Conservation (phyloP, 2,888 invertebrate genomes). For the Polyommatus iphigenia region DNA sequence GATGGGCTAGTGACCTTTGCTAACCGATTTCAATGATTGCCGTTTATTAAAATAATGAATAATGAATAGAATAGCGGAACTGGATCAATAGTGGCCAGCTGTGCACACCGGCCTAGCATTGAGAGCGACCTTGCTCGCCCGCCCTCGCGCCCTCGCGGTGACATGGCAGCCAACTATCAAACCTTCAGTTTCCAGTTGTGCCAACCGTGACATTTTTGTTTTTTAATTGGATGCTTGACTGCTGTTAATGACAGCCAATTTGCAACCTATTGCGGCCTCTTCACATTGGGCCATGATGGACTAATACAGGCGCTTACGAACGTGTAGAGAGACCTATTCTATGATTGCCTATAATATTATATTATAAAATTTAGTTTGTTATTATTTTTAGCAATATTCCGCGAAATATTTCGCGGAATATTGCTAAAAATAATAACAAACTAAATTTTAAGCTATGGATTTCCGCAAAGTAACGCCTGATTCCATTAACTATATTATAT, state of each 20-base stretch:
- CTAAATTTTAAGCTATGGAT: too few species aligned
- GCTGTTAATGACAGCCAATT: background rate
- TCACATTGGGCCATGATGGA: background rate
- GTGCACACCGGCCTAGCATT: slow-evolving; percentile 56
- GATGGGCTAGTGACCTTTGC: slow-evolving; percentile 16
- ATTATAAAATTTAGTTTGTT: too few species aligned
- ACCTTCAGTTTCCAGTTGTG: slow-evolving; percentile 4
- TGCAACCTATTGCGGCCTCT: background rate
- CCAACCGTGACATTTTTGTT: slow-evolving; percentile 20
- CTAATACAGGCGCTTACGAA: background rate
- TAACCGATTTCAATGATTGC: slow-evolving; percentile 5
- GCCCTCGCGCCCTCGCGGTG: slow-evolving; percentile 39
- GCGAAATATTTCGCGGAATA: too few species aligned
- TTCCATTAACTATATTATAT: too few species aligned
- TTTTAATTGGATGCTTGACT: slow-evolving; percentile 2
- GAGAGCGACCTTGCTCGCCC: slow-evolving; percentile 65
- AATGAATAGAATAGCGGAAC: slow-evolving; percentile 19
- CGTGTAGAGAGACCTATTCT: background rate
- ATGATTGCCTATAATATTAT: background rate
- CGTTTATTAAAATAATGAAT: slow-evolving; percentile 11
- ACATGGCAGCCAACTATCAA: slow-evolving; percentile 33
- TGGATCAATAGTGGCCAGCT: slow-evolving; percentile 34
- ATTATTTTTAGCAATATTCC: too few species aligned
- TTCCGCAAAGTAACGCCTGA: too few species aligned
- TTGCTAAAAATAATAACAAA: too few species aligned